These are phyloP conservation scores for Turdus rufiventris DNA, from an alignment of 2,113 vertebrate genomes.

Conservation along the genomic window DNA sequence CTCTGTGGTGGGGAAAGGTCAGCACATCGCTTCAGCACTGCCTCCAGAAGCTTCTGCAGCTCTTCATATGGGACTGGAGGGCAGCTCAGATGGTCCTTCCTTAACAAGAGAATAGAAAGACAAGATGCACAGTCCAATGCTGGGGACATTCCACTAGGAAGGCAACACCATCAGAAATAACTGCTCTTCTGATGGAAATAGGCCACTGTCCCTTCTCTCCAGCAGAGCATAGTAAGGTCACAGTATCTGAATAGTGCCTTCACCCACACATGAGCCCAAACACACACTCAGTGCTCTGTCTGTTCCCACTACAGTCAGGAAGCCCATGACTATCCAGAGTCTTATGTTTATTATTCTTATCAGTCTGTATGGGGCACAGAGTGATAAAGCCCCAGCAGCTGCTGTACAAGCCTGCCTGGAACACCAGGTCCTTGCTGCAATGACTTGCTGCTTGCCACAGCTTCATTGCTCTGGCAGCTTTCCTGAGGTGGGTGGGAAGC, in stretches of 20 bases:
- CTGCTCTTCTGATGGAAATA: not conserved
- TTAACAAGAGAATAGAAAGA: constrained; percentile 62
- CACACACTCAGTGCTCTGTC: not conserved
- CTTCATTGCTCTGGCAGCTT: not conserved
- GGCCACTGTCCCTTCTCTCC: not conserved
- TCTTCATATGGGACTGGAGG: constrained; percentile 82
- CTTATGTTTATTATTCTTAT: not conserved
- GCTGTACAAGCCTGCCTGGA: not conserved
- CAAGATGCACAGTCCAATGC: not conserved
- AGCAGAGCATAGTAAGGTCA: not conserved
- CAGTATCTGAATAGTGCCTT: not conserved
- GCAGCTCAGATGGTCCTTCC: constrained; percentile 84
- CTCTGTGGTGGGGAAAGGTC: constrained; percentile 69
- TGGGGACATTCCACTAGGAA: not conserved
- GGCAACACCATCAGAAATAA: not conserved
- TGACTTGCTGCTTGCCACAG: not conserved
- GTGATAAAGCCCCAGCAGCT: not conserved
- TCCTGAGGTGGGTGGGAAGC: not conserved
- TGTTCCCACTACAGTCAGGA: not conserved
- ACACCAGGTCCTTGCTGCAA: not conserved
- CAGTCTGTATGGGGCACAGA: not conserved
- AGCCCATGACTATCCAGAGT: not conserved
- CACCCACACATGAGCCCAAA: not conserved
- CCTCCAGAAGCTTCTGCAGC: constrained; percentile 76
- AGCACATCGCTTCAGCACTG: constrained; percentile 74